phyloP scores from a whole-genome alignment of 2,113 vertebrate genomes.

The Tamias sibiricus region DNA sequence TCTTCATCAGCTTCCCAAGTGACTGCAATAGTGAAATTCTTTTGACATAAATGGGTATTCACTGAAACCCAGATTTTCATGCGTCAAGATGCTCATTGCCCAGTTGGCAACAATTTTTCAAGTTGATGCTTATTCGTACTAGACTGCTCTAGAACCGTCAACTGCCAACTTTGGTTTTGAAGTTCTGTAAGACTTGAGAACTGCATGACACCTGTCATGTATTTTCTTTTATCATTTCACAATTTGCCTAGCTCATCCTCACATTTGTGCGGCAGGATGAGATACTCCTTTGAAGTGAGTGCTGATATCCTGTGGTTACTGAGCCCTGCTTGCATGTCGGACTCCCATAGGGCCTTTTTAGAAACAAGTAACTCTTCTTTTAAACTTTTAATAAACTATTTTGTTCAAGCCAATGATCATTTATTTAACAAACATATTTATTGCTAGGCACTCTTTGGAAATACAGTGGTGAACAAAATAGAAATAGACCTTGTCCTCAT shows the following conservation, averaged over 20 bases:
- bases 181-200: neutral
- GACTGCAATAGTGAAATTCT: neutral
- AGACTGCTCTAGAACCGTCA: neutral
- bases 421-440: neutral
- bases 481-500: neutral
- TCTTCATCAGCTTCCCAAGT: too few species aligned
- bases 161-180: neutral
- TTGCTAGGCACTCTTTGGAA: neutral
- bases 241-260: too few species aligned
- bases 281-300: too few species aligned
- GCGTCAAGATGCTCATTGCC: neutral
- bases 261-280: too few species aligned
- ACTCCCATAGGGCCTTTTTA: too few species aligned
- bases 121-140: neutral
- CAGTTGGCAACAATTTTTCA: neutral
- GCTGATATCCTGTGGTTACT: too few species aligned
- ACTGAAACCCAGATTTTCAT: neutral
- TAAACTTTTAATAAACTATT: too few species aligned
- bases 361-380: too few species aligned
- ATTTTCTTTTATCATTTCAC: too few species aligned
- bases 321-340: too few species aligned
- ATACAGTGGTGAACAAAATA: neutral
- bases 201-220: neutral
- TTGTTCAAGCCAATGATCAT: neutral
- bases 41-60: neutral